Evolutionary conservation across 2,888 invertebrate genomes (phyloP).

Genomic region (Dorcus hopei): DNA sequence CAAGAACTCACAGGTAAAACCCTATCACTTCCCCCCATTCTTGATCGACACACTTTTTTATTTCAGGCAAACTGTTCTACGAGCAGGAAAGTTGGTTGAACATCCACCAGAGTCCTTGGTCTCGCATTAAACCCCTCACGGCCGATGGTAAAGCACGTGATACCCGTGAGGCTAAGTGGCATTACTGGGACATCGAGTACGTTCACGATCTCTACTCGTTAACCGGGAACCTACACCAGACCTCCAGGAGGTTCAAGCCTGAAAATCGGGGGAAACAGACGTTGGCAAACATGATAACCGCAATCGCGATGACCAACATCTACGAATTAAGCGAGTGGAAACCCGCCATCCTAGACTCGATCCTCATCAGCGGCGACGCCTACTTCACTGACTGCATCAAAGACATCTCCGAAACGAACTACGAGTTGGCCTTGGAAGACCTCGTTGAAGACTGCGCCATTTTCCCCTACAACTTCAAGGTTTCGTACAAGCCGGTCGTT

Average conservation of each 20-base stretch:
- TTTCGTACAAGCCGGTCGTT: slow-evolving; percentile 56
- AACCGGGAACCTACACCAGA: slow-evolving; percentile 64
- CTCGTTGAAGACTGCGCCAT: slow-evolving; percentile 55
- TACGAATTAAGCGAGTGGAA: slow-evolving; percentile 65
- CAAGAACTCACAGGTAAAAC: slow-evolving; percentile 40
- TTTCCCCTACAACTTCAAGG: slow-evolving; percentile 58
- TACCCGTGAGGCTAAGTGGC: slow-evolving; percentile 51
- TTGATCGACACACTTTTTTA: neutral
- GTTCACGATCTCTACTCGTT: slow-evolving; percentile 65
- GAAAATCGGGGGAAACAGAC: slow-evolving; percentile 62
- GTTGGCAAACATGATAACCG: slow-evolving; percentile 33
- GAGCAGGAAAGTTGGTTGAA: slow-evolving; percentile 45
- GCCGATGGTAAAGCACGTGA: slow-evolving; percentile 34
- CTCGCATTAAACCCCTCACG: slow-evolving; percentile 30
- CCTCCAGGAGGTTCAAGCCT: slow-evolving; percentile 55
- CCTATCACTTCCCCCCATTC: neutral
- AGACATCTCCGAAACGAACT: slow-evolving; percentile 52
- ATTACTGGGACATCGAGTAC: slow-evolving; percentile 67
- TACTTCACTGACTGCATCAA: slow-evolving; percentile 55
- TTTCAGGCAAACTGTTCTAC: slow-evolving; percentile 40
- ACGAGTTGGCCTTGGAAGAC: slow-evolving; percentile 59
- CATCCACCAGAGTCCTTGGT: slow-evolving; percentile 45
- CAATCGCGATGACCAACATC: slow-evolving; percentile 56
- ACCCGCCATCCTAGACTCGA: slow-evolving; percentile 58
- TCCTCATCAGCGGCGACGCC: slow-evolving; percentile 57